phyloP scores from a whole-genome alignment of 2,797 vertebrate genomes.

The Dermochelys coriacea region DNA sequence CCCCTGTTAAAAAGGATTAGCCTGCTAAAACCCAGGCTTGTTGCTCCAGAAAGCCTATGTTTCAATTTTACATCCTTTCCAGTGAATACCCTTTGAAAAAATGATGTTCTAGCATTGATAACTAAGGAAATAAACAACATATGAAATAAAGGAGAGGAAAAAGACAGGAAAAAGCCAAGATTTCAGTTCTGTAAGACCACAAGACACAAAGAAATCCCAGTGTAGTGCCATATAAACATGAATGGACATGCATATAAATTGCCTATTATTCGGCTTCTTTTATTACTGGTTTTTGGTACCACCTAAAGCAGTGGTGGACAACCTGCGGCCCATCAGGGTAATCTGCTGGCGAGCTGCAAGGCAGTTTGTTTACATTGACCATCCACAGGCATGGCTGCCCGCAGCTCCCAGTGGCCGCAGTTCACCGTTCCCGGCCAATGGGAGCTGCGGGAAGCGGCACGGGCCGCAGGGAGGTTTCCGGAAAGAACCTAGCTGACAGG shows the following conservation, averaged over 20 bases:
- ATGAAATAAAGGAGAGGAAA: neutral
- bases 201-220: neutral
- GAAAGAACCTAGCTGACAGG: neutral
- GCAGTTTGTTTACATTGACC: too few relatives aligned
- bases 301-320: neutral
- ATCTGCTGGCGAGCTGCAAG: fast-evolving
- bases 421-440: too few relatives aligned
- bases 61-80: neutral
- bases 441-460: too few relatives aligned
- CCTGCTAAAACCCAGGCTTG: neutral
- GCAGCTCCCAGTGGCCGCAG: too few relatives aligned
- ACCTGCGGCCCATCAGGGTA: too few relatives aligned
- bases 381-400: too few relatives aligned
- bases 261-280: neutral
- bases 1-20: neutral
- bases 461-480: neutral
- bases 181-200: neutral
- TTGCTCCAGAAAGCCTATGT: fast-evolving
- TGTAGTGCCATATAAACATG: neutral
- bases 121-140: neutral
- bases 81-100: neutral
- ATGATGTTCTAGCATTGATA: neutral
- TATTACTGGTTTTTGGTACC: neutral
- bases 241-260: neutral
- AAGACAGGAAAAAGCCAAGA: neutral